These are phyloP conservation scores for Elanoides forficatus DNA, from an alignment of 2,113 vertebrate genomes.

Conservation along the genomic window DNA sequence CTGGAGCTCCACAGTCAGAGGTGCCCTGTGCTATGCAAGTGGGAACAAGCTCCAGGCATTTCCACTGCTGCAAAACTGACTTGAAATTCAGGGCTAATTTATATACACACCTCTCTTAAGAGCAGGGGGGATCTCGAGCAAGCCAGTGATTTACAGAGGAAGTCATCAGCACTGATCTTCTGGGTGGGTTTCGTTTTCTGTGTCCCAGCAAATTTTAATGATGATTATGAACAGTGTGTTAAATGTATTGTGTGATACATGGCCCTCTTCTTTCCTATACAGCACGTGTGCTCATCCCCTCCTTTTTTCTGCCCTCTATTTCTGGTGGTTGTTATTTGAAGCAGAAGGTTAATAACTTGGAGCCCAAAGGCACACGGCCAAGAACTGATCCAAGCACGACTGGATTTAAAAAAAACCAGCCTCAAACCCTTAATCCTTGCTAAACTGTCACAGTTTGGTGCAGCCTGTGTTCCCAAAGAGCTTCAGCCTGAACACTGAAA, in stretches of 20 bases:
- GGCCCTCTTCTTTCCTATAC: not conserved
- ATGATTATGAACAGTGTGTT: not conserved
- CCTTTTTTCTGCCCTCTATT: not conserved
- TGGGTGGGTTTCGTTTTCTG: not conserved
- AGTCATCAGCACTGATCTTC: not conserved
- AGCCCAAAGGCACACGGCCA: not conserved
- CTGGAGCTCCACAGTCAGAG: rapidly evolving
- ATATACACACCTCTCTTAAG: not conserved
- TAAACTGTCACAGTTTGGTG: not conserved
- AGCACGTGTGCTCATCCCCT: rapidly evolving
- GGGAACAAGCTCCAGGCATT: not conserved
- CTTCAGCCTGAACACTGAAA: not conserved
- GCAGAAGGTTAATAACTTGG: slow-evolving; percentile 35
- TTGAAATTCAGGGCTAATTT: not conserved
- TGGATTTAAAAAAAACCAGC: not conserved
- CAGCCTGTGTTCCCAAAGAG: not conserved
- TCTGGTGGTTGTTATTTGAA: slow-evolving; percentile 4
- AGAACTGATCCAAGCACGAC: slow-evolving; percentile 3
- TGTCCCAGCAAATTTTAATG: not conserved
- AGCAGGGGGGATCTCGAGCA: not conserved
- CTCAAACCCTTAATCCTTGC: slow-evolving; percentile 15
- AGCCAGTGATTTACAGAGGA: not conserved
- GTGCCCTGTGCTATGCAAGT: not conserved
- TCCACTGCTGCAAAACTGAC: not conserved
- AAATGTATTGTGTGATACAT: not conserved